Evolutionary conservation across 30 jellyfish, hydroid and myxozoan genomes (phyloP).

Genomic region (Cassiopea xamachana): DNA sequence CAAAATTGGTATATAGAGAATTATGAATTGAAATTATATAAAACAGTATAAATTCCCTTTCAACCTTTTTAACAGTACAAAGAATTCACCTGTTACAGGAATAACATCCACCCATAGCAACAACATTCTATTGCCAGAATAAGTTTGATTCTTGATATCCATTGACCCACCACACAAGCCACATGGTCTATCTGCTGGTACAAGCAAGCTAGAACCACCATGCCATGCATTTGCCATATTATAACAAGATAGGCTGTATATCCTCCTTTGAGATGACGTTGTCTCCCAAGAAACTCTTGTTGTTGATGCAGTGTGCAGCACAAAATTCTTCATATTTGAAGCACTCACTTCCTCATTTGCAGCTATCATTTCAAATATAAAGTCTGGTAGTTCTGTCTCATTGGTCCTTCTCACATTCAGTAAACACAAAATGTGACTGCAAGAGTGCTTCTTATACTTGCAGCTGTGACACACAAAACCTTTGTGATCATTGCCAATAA

Average conservation of each 20-base stretch:
- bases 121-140: too few relatives aligned
- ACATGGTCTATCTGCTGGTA: background rate
- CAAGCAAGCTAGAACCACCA: background rate
- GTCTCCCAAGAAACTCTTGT: background rate
- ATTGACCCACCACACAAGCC: background rate
- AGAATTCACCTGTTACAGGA: too few relatives aligned
- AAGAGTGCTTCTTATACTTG: background rate
- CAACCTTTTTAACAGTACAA: too few relatives aligned
- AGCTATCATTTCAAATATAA: background rate
- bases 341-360: background rate
- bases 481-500: conserved; percentile 20
- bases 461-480: conserved; percentile 24
- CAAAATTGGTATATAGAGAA: too few relatives aligned
- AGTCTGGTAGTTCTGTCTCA: background rate
- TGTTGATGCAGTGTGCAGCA: background rate
- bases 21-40: too few relatives aligned
- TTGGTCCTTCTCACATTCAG: background rate
- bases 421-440: background rate
- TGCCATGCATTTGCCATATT: background rate
- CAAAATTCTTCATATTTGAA: too few relatives aligned
- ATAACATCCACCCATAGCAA: too few relatives aligned
- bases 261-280: background rate
- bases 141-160: too few relatives aligned
- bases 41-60: too few relatives aligned
- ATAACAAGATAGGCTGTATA: too few relatives aligned